These are phyloP conservation scores for Digitonthophagus gazella DNA, from an alignment of 2,888 invertebrate genomes.

Conservation along the genomic window DNA sequence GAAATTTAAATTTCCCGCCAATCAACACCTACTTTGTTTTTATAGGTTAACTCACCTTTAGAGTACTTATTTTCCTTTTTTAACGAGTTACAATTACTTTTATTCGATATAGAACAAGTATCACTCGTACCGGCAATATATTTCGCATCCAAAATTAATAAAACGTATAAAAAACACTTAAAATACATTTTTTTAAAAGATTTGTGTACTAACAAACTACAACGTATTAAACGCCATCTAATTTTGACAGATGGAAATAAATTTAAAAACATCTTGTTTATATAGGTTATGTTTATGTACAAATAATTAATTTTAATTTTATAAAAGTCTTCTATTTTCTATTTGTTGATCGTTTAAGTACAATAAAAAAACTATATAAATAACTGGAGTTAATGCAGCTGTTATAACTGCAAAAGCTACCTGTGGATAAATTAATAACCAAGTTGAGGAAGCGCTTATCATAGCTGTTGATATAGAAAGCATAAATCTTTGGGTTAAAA, in stretches of 20 bases:
- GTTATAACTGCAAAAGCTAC: not conserved
- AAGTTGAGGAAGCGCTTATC: not conserved
- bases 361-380: not conserved
- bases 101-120: conserved; percentile 36
- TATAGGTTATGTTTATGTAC: too few relatives aligned
- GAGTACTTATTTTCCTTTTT: conserved; percentile 42
- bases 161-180: not conserved
- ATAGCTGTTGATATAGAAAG: not conserved
- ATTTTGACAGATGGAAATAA: not conserved
- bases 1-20: conserved; percentile 1
- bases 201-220: not conserved
- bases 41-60: conserved; percentile 38
- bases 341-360: not conserved
- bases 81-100: conserved; percentile 35
- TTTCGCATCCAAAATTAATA: not conserved
- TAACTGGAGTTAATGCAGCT: not conserved
- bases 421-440: not conserved
- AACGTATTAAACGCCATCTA: conserved; percentile 3
- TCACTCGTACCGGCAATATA: conserved; percentile 27
- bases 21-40: conserved; percentile 11
- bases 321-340: not conserved
- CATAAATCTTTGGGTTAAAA: not conserved
- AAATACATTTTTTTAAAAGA: conserved; percentile 4
- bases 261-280: not conserved
- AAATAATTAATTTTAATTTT: not conserved